Evolutionary conservation across 2,113 vertebrate species (phyloP).

Genomic region (Cygnus buccinator): DNA sequence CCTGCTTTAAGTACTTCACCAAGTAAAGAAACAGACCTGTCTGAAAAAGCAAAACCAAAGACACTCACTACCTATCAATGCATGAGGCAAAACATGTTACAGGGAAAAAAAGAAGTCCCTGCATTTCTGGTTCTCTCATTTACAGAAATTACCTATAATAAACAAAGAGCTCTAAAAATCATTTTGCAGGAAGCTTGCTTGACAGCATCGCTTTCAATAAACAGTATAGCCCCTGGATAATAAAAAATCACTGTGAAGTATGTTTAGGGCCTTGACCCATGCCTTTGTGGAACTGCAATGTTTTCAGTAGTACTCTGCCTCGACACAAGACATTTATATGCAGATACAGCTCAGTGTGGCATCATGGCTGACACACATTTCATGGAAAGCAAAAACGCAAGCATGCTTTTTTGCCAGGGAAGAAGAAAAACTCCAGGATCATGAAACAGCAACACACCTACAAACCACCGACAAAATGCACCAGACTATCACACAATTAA

Average conservation of each 20-base stretch:
- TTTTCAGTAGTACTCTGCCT: neutral
- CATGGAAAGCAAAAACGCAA: neutral
- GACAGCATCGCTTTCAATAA: neutral
- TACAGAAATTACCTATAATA: neutral
- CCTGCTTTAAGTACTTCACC: neutral
- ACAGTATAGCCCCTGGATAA: neutral
- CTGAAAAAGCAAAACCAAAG: neutral
- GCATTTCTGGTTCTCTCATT: neutral
- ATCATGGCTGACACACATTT: neutral
- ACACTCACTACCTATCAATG: neutral
- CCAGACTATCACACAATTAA: neutral
- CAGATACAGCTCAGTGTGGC: neutral
- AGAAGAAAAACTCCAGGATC: neutral
- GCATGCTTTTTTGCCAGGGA: neutral
- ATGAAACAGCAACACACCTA: neutral
- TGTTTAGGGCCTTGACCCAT: neutral
- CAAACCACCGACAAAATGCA: neutral
- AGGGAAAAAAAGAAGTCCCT: neutral
- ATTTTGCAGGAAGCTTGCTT: neutral
- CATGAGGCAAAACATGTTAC: neutral
- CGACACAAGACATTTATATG: accelerated
- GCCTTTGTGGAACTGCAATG: neutral
- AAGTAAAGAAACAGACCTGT: neutral
- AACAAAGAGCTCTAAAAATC: neutral
- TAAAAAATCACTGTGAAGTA: neutral